Base-by-base conservation (phyloP, 2,888 invertebrate species). In the Limenitis camilla region DNA sequence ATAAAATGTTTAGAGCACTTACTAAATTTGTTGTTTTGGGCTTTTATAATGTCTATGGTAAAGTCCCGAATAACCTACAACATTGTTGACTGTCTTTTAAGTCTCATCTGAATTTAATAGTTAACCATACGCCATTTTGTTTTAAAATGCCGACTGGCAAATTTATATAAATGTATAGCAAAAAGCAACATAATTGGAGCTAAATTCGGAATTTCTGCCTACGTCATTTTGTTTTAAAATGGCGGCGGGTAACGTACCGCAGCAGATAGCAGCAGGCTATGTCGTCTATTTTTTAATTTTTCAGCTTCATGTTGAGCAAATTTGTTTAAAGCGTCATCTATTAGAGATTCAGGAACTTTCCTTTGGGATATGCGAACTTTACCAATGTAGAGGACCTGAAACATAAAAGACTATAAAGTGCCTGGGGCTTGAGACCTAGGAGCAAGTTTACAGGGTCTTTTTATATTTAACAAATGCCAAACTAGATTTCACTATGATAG, bases 271-370 rank as follows among this genome's bases (percentile, higher is more conserved):
- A 87, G 59, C 1, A 88, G 60, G 58, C 84, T 77, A 68, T 90
- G 77, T 51, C 89, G 69, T 51, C 84, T 64, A 53, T 76, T 76
- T 45, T 77, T 66, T 0, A 74, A 73, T 63, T 94, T 93, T 60
- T 94, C 94, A 2, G 91, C 88, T 67, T 96, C 95, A 68, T 95
- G 93, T 29, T 91, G 90, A 57, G 92, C 91, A 67, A 97, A 95
- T 76, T 95, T 96, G 54, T 92, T 90, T 52, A 97, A 82, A 1
- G 97, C 95, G 72, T 97, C 96, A 71, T 98, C 98, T 63, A 97
- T 96, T 65, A 97, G 93, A 0, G 94, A 91, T 61, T 95, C 94
- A 1, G 96, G 94, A 0, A 96, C 93, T 72, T 95, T 96, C 68
- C 94, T 91, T 69, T 94, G 93, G 36, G 95, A 94, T 63, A 96